Evolutionary conservation across 2,888 invertebrate genomes (phyloP).

Genomic region (Dendrolimus pini): DNA sequence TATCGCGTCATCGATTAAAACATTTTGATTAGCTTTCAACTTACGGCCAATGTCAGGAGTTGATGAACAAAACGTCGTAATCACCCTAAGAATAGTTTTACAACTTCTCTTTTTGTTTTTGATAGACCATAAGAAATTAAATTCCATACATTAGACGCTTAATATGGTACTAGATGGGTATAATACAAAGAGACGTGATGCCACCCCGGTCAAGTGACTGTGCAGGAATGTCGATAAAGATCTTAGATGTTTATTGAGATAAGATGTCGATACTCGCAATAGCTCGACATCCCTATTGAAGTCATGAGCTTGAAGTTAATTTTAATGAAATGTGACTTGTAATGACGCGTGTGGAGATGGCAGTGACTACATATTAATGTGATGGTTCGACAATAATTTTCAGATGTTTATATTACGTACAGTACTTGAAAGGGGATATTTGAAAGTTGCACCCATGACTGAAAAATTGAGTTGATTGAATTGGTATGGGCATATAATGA

Average conservation of each 20-base stretch:
- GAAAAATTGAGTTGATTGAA: too few species aligned
- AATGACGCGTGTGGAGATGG: constrained; percentile 63
- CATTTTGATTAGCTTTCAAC: constrained; percentile 76
- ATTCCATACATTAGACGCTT: constrained; percentile 71
- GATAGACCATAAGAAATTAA: constrained; percentile 56
- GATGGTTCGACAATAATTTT: neutral
- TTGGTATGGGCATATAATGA: too few species aligned
- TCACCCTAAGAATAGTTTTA: constrained; percentile 49
- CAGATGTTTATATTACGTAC: neutral
- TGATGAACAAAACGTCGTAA: constrained; percentile 56
- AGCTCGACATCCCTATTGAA: constrained; percentile 71
- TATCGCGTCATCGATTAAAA: constrained; percentile 75
- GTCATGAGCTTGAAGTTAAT: constrained; percentile 66
- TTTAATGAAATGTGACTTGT: constrained; percentile 73
- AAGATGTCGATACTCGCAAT: constrained; percentile 61
- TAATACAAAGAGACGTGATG: constrained; percentile 70
- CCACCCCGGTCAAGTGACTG: constrained; percentile 73
- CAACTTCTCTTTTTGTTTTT: constrained; percentile 49
- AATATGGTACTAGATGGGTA: constrained; percentile 64
- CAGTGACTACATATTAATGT: constrained; percentile 22
- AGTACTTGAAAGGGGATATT: neutral
- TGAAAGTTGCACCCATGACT: too few species aligned
- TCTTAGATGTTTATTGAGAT: constrained; percentile 46
- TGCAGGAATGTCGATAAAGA: constrained; percentile 69
- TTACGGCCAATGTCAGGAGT: constrained; percentile 70